A percentile compares a stretch with the other conserved stretches of the same genome.
phyloP scores from a whole-genome alignment of 2,888 invertebrate species.

The Sarcophaga subvicina region DNA sequence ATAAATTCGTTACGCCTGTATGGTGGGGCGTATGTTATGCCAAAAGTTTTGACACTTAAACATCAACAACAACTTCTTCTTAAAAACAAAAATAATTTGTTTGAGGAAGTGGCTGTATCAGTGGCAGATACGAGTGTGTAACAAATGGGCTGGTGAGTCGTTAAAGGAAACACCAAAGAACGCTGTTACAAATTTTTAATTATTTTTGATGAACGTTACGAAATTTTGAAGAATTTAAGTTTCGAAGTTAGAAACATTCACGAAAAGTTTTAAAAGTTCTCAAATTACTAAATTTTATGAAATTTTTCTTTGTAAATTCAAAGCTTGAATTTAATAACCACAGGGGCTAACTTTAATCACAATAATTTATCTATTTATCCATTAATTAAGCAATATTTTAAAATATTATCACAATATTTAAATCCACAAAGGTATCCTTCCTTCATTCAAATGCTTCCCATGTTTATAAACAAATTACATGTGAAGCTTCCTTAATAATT shows the following conservation, averaged over 20 bases:
- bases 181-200: constrained; percentile 55
- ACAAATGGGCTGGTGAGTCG: constrained; percentile 50
- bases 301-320: no score
- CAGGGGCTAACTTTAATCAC: no score
- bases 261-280: no score
- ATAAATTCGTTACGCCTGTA: constrained; percentile 67
- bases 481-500: no score
- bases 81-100: constrained; percentile 1
- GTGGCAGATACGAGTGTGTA: constrained; percentile 18
- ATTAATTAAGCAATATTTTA: no score
- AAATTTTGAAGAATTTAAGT: constrained; percentile 26
- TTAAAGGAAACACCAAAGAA: constrained; percentile 26
- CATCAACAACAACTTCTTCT: constrained; percentile 44
- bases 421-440: no score
- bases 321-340: no score
- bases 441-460: not conserved
- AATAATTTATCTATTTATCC: no score
- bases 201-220: constrained; percentile 54
- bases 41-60: constrained; percentile 64
- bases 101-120: constrained; percentile 41
- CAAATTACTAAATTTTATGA: no score
- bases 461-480: no score
- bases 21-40: constrained; percentile 68
- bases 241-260: not conserved
- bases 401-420: no score